Conservation (phyloP, 2,797 vertebrate genomes). For the Clamator glandarius region DNA sequence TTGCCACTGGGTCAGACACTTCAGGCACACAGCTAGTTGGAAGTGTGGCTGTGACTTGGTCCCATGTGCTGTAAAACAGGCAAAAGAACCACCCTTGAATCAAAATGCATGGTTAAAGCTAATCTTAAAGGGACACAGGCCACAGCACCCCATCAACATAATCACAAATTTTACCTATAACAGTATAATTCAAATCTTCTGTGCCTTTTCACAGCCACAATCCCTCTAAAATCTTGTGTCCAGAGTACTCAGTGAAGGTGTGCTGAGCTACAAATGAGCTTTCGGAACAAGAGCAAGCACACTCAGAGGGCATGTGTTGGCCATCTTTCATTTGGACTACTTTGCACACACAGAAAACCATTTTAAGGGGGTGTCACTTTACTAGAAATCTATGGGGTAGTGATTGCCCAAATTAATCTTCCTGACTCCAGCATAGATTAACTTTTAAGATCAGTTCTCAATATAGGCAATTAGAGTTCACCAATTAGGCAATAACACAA, state of each 20-base stretch:
- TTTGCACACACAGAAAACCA: not conserved
- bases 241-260: not conserved
- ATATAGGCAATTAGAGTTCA: conserved; percentile 34
- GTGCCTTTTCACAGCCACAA: not conserved
- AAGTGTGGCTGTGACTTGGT: fast-evolving
- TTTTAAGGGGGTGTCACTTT: not conserved
- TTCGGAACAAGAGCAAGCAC: not conserved
- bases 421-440: conserved; percentile 42
- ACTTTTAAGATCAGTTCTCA: conserved; percentile 54
- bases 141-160: not conserved
- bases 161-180: not conserved
- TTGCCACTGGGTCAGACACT: not conserved
- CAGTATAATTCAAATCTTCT: not conserved
- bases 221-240: not conserved
- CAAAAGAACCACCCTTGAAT: not conserved
- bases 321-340: fast-evolving
- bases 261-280: not conserved
- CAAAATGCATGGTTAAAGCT: not conserved
- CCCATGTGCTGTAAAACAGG: not conserved
- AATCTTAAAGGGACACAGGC: not conserved
- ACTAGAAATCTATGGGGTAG: conserved; percentile 33
- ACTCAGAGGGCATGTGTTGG: not conserved
- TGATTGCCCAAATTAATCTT: conserved; percentile 46
- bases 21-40: not conserved
- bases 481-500: conserved; percentile 53